phyloP scores from a whole-genome alignment of 2,797 vertebrate species.

The Myotis pilosus region DNA sequence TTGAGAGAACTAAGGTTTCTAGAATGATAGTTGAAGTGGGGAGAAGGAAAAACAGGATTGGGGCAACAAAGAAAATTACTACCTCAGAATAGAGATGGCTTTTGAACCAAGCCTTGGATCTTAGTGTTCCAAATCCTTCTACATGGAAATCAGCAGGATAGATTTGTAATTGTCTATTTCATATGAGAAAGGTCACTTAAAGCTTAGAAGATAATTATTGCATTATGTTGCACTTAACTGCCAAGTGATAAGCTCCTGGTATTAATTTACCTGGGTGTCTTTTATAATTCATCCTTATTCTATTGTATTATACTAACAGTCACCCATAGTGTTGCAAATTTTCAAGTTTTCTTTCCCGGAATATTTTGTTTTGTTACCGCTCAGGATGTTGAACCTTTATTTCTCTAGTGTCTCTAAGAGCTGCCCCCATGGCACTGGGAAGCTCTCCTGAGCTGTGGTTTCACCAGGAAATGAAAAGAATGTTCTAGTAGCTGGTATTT shows the following conservation, averaged over 20 bases:
- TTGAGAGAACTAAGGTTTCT: slow-evolving; percentile 14
- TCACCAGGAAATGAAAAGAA: neutral
- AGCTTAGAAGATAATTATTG: neutral
- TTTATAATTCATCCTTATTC: neutral
- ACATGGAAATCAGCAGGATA: neutral
- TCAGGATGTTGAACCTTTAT: neutral
- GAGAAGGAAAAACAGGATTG: neutral
- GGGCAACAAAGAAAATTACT: neutral
- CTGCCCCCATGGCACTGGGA: neutral
- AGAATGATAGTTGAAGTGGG: neutral
- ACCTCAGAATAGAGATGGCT: neutral
- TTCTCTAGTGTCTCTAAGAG: neutral
- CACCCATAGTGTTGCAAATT: neutral
- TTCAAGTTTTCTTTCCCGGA: neutral
- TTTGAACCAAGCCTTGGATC: neutral
- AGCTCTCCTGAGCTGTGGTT: neutral
- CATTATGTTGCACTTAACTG: neutral
- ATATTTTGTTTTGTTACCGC: neutral
- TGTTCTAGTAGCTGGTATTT: neutral
- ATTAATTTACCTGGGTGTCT: neutral
- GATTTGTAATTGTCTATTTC: neutral
- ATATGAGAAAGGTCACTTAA: neutral
- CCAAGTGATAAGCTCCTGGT: neutral
- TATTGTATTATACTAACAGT: neutral
- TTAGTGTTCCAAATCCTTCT: neutral